These are phyloP conservation scores for Grapholita molesta DNA, from an alignment of 1,140 invertebrate species.

Conservation along the genomic window DNA sequence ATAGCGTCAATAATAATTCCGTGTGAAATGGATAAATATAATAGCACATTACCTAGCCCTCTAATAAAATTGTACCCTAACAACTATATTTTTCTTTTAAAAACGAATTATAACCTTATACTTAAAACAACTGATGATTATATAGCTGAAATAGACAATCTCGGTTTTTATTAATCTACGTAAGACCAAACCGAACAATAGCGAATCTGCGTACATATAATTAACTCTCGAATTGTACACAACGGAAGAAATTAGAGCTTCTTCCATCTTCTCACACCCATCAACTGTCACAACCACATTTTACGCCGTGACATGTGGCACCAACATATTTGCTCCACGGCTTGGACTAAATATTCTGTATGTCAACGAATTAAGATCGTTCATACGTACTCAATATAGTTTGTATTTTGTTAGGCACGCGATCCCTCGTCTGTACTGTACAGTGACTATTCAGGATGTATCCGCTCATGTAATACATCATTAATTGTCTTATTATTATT, in stretches of 20 bases:
- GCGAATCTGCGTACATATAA: not conserved
- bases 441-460: slow-evolving; percentile 28
- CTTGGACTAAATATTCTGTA: not conserved
- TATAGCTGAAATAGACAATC: not conserved
- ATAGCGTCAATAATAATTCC: too few relatives aligned
- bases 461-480: slow-evolving; percentile 56
- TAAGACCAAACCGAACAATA: not conserved
- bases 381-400: not conserved
- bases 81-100: too few relatives aligned
- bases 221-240: not conserved
- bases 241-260: not conserved
- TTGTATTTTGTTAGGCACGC: not conserved
- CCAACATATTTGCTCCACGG: not conserved
- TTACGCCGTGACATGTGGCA: not conserved
- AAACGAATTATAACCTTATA: too few relatives aligned
- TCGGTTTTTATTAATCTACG: not conserved
- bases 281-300: not conserved
- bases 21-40: too few relatives aligned
- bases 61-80: too few relatives aligned
- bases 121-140: too few relatives aligned
- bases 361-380: not conserved
- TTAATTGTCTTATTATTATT: slow-evolving; percentile 56
- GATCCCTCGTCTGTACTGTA: not conserved
- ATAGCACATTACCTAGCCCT: too few relatives aligned
- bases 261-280: not conserved